A percentile compares a stretch with the other conserved stretches of the same genome.
Conservation (phyloP, 2,888 invertebrate species). For the Diarsia mendica region DNA sequence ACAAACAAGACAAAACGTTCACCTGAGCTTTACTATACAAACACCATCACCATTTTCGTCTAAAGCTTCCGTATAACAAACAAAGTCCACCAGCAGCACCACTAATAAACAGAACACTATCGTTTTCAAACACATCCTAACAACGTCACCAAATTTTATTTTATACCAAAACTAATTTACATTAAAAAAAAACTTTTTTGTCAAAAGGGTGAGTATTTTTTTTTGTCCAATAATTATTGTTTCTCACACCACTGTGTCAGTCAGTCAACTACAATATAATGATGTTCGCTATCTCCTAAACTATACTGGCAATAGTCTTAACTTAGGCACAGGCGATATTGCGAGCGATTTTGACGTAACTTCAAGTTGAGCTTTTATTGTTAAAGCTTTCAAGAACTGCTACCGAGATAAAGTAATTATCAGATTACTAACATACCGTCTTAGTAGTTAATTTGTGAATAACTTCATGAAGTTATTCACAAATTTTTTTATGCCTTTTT, state of each 20-base stretch:
- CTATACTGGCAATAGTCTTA: conserved; percentile 67
- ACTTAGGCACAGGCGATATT: conserved; percentile 51
- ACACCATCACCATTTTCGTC: conserved; percentile 72
- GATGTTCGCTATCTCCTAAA: conserved; percentile 70
- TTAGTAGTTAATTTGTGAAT: background rate
- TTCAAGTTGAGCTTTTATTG: conserved; percentile 16
- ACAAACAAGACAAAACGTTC: conserved; percentile 10
- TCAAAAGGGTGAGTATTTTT: background rate
- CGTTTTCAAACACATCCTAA: conserved; percentile 62
- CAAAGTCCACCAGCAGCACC: conserved; percentile 51
- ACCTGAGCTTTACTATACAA: conserved; percentile 75
- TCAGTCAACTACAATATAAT: conserved; percentile 65
- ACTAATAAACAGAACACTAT: conserved; percentile 60
- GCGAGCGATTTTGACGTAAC: conserved; percentile 47
- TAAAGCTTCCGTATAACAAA: conserved; percentile 61
- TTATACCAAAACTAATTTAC: background rate
- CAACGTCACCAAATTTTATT: background rate
- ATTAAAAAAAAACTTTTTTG: background rate
- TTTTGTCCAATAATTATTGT: conserved; percentile 28
- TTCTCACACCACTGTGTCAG: conserved; percentile 64
- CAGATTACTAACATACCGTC: background rate
- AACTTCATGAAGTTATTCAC: too few relatives aligned
- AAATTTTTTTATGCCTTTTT: too few relatives aligned
- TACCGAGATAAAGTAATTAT: conserved; percentile 33
- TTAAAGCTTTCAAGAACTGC: conserved; percentile 10